phyloP scores from a whole-genome alignment of 2,113 vertebrate genomes.

The Peromyscus polionotus region DNA sequence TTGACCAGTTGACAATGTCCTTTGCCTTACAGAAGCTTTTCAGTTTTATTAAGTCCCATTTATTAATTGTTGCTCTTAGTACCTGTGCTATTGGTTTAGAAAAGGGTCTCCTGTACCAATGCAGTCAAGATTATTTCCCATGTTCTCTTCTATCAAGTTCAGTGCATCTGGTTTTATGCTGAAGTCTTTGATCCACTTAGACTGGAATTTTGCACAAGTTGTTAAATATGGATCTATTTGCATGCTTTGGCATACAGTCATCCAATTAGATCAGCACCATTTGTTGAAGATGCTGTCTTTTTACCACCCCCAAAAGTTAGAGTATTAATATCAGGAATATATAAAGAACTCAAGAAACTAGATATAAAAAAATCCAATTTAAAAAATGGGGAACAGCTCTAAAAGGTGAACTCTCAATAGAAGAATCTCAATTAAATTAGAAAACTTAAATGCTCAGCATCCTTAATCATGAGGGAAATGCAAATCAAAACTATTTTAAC shows the following conservation, averaged over 20 bases:
- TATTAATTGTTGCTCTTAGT: background rate
- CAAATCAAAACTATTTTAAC: background rate
- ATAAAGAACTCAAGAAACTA: background rate
- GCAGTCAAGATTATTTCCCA: background rate
- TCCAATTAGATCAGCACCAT: background rate
- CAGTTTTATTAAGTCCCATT: background rate
- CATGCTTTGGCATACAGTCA: background rate
- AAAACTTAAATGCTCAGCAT: background rate
- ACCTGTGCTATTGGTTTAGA: background rate
- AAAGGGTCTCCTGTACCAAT: background rate
- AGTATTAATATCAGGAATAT: background rate
- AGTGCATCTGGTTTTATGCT: background rate
- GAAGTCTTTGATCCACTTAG: background rate
- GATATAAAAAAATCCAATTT: background rate
- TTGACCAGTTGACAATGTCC: background rate
- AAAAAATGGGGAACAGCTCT: background rate
- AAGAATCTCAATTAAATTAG: background rate
- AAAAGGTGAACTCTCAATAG: background rate
- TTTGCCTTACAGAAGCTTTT: background rate
- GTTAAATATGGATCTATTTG: background rate
- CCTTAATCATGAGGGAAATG: background rate
- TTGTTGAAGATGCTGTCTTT: background rate
- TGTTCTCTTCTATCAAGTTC: background rate
- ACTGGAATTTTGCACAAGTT: background rate
- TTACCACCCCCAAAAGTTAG: background rate